These are phyloP conservation scores for Calcarius lapponicus DNA, from an alignment of 2,797 vertebrate species.

Conservation along the genomic window DNA sequence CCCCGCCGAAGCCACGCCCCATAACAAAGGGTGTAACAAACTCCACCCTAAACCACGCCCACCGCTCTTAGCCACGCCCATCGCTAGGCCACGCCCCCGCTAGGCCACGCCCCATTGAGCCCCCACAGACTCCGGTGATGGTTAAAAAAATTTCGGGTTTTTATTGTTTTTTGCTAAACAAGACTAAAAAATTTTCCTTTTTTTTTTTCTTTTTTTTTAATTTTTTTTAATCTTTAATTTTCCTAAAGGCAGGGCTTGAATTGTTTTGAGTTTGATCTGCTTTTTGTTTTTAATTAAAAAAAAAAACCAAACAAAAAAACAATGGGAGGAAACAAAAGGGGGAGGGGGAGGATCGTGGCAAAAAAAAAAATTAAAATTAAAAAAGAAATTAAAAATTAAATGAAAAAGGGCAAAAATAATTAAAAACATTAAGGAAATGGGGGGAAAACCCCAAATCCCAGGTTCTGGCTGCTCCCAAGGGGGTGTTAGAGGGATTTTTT, in stretches of 20 bases:
- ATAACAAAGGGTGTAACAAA: accelerated
- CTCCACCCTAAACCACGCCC: neutral
- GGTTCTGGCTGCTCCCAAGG: neutral
- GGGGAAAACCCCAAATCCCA: neutral
- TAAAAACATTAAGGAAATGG: neutral
- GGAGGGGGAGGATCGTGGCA: neutral
- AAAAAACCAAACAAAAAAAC: neutral
- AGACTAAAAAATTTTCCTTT: slow-evolving; percentile 71
- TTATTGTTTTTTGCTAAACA: slow-evolving; percentile 77
- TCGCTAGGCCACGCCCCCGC: too few species aligned
- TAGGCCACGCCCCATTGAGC: neutral
- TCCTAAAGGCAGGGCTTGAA: neutral
- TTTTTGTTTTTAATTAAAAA: neutral
- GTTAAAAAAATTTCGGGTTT: slow-evolving; percentile 80
- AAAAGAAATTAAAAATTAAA: neutral
- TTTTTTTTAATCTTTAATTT: neutral
- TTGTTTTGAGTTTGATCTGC: neutral
- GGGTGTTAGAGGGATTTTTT: neutral
- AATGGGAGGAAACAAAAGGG: neutral
- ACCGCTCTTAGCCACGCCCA: accelerated
- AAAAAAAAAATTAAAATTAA: neutral
- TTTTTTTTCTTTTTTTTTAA: neutral
- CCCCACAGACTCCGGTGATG: slow-evolving; percentile 63
- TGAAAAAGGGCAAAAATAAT: neutral
- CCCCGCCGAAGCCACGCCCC: neutral